Evolutionary conservation across 2,888 invertebrate genomes (phyloP).

Genomic region (Strigamia transsilvanica): DNA sequence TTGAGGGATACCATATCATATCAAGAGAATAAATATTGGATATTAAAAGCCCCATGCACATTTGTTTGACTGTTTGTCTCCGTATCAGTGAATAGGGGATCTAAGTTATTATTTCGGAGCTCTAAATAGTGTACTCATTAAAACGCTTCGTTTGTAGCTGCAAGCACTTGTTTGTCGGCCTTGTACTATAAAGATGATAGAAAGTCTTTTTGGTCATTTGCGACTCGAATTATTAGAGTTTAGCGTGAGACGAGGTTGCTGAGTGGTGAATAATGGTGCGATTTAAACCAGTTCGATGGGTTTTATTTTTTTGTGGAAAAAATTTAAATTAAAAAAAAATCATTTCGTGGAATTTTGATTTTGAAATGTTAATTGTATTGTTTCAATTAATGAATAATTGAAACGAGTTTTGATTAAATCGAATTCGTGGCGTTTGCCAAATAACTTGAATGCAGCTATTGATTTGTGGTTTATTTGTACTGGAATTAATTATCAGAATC

Average conservation of each 20-base stretch:
- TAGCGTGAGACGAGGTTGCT: slow-evolving; percentile 28
- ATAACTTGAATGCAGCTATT: not conserved
- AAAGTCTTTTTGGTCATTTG: not conserved
- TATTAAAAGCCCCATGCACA: slow-evolving; percentile 5
- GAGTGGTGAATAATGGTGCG: not conserved
- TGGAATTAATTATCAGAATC: not conserved
- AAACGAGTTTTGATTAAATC: not conserved
- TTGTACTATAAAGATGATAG: not conserved
- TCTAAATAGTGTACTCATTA: slow-evolving; percentile 22
- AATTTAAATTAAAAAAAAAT: not conserved
- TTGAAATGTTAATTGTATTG: not conserved
- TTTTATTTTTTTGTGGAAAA: not conserved
- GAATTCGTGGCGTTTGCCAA: not conserved
- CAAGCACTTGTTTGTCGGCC: not conserved
- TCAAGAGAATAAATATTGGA: not conserved
- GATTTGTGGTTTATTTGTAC: not conserved
- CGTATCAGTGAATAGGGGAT: not conserved
- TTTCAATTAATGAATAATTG: too few relatives aligned
- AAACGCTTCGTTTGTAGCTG: not conserved
- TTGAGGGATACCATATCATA: slow-evolving; percentile 16
- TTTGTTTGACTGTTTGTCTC: slow-evolving; percentile 17
- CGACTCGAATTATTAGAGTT: not conserved
- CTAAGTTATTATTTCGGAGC: slow-evolving; percentile 12
- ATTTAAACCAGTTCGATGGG: not conserved
- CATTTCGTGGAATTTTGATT: not conserved